phyloP scores from a whole-genome alignment of 2,888 invertebrate species.

The Tuberolachnus salignus region DNA sequence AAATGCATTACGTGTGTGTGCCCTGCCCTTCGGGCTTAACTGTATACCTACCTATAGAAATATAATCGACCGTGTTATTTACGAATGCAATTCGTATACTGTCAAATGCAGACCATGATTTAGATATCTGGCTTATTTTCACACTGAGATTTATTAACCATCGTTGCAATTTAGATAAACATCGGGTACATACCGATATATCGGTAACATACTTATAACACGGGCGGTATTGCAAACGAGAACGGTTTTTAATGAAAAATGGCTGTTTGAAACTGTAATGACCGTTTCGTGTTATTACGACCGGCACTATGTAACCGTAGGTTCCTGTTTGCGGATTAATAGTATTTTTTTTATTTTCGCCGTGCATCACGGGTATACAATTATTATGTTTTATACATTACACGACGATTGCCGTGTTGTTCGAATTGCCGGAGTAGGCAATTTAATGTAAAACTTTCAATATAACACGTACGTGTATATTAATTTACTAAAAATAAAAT shows the following conservation, averaged over 20 bases:
- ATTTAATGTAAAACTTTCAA: too few relatives aligned
- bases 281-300: constrained; percentile 4
- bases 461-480: too few relatives aligned
- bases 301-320: too few relatives aligned
- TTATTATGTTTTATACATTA: neutral
- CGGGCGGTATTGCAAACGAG: neutral
- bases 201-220: constrained; percentile 17
- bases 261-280: neutral
- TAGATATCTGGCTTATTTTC: constrained; percentile 44
- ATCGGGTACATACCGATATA: neutral
- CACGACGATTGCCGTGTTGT: neutral
- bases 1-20: neutral
- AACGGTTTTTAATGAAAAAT: constrained; percentile 28
- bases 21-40: constrained; percentile 12
- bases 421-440: too few relatives aligned
- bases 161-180: constrained; percentile 17
- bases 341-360: neutral
- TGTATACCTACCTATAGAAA: neutral
- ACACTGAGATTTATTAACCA: constrained; percentile 33
- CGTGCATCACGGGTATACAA: too few relatives aligned
- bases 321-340: neutral
- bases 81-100: constrained; percentile 42
- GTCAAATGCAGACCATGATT: constrained; percentile 37
- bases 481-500: too few relatives aligned
- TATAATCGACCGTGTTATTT: constrained; percentile 25